A percentile compares a stretch with the other conserved stretches of the same genome.
Evolutionary conservation across 2,113 vertebrate genomes (phyloP).

Genomic region (Ifrita kowaldi): DNA sequence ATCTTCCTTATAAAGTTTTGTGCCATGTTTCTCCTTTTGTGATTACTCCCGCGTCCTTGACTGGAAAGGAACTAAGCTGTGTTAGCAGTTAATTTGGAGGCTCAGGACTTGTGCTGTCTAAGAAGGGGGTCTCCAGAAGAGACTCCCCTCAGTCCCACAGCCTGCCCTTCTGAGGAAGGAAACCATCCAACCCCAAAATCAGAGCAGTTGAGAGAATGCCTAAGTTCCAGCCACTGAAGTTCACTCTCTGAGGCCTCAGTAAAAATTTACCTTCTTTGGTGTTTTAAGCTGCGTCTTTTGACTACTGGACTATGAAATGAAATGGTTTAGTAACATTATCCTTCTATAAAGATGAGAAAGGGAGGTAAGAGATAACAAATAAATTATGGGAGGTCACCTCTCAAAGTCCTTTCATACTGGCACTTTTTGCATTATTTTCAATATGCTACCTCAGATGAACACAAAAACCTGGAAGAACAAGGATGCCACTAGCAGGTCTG

Average conservation of each 20-base stretch:
- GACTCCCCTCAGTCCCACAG: fast-evolving
- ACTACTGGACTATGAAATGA: neutral
- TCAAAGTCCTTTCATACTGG: neutral
- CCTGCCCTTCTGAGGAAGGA: neutral
- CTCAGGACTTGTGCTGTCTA: neutral
- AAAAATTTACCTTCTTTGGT: neutral
- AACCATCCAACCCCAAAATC: neutral
- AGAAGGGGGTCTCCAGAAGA: neutral
- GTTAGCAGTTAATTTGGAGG: neutral
- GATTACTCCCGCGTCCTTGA: fast-evolving
- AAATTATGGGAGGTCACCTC: neutral
- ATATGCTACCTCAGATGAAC: neutral
- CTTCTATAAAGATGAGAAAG: neutral
- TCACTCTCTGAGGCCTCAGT: neutral
- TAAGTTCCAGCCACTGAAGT: neutral
- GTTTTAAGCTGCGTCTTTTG: neutral
- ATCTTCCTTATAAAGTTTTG: neutral
- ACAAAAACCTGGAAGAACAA: neutral
- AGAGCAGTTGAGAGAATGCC: neutral
- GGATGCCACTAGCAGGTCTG: neutral
- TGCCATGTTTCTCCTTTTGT: neutral
- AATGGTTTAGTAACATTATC: neutral
- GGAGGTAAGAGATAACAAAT: neutral
- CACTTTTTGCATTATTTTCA: neutral
- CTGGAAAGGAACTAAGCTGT: neutral